Percentiles rank a stretch among this genome's conserved stretches.
Evolutionary conservation across 2,888 invertebrate genomes (phyloP).

Genomic region (Limenitis camilla): DNA sequence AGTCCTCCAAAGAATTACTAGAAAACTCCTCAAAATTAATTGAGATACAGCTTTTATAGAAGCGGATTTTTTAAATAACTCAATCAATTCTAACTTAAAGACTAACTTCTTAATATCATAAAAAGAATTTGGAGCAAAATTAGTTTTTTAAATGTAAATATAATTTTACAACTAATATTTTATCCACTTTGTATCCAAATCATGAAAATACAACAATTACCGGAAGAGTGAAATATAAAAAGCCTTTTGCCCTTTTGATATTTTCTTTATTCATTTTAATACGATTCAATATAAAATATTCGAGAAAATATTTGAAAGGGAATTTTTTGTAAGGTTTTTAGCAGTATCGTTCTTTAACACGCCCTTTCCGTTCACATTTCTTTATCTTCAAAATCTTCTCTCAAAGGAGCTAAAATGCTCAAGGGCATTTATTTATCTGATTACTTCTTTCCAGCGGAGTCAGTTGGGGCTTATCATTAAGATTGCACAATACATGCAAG

Average conservation of each 20-base stretch:
- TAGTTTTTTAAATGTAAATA: no score
- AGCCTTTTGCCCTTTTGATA: slow-evolving; percentile 3
- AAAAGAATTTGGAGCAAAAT: no score
- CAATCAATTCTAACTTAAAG: no score
- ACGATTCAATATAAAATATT: slow-evolving; percentile 13
- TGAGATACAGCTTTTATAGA: no score
- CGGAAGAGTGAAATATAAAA: slow-evolving; percentile 2
- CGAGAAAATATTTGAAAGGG: slow-evolving; percentile 38
- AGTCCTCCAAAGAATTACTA: no score
- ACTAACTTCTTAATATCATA: no score
- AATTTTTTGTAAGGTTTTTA: slow-evolving; percentile 52
- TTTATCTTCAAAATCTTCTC: slow-evolving; percentile 56
- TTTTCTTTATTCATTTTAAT: slow-evolving; percentile 11
- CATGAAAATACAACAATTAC: neutral
- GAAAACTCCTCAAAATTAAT: no score
- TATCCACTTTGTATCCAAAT: no score
- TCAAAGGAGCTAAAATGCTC: slow-evolving; percentile 59
- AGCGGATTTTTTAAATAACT: no score
- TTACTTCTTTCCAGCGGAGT: slow-evolving; percentile 50
- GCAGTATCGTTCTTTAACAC: slow-evolving; percentile 43
- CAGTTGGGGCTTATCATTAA: slow-evolving; percentile 49
- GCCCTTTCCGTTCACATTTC: slow-evolving; percentile 43
- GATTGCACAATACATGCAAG: slow-evolving; percentile 23
- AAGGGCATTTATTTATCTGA: slow-evolving; percentile 59
- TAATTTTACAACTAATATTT: no score